Evolutionary conservation across 1,140 invertebrate species (phyloP).

Genomic region (Nasonia giraulti): DNA sequence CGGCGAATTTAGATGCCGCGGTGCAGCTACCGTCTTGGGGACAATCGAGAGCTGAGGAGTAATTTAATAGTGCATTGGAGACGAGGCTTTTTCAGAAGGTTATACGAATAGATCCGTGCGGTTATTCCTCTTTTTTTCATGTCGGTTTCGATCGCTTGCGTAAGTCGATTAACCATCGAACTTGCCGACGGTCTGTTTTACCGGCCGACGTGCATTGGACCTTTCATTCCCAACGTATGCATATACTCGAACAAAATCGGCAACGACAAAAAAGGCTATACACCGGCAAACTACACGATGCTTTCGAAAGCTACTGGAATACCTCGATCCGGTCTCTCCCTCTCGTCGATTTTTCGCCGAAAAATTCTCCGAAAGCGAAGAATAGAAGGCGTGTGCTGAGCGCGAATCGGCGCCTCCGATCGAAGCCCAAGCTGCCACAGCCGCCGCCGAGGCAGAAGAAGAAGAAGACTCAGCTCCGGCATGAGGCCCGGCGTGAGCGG

Average conservation of each 20-base stretch:
- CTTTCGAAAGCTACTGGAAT: not conserved
- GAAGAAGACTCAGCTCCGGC: slow-evolving; percentile 2
- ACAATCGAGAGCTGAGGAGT: too few relatives aligned
- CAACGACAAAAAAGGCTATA: not conserved
- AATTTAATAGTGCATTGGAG: too few relatives aligned
- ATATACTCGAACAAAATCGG: not conserved
- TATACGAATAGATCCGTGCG: too few relatives aligned
- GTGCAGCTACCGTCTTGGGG: not conserved
- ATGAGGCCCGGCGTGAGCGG: not conserved
- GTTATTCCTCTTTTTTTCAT: too few relatives aligned
- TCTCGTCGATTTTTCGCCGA: not conserved
- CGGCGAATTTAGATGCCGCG: not conserved
- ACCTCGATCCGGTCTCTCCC: not conserved
- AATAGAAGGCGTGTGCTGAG: slow-evolving; percentile 5
- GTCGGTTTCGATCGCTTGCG: too few relatives aligned
- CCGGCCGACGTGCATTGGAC: too few relatives aligned
- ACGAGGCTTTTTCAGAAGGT: too few relatives aligned
- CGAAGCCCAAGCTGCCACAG: slow-evolving; percentile 11
- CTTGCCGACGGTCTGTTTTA: too few relatives aligned
- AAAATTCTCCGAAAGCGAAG: slow-evolving; percentile 14
- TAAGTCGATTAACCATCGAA: too few relatives aligned
- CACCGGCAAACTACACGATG: too few relatives aligned
- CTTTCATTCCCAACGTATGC: too few relatives aligned
- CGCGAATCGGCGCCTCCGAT: slow-evolving; percentile 33
- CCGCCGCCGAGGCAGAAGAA: not conserved